Base-by-base conservation (phyloP, 2,797 vertebrate genomes). In the Schizothorax lantsangensis region DNA sequence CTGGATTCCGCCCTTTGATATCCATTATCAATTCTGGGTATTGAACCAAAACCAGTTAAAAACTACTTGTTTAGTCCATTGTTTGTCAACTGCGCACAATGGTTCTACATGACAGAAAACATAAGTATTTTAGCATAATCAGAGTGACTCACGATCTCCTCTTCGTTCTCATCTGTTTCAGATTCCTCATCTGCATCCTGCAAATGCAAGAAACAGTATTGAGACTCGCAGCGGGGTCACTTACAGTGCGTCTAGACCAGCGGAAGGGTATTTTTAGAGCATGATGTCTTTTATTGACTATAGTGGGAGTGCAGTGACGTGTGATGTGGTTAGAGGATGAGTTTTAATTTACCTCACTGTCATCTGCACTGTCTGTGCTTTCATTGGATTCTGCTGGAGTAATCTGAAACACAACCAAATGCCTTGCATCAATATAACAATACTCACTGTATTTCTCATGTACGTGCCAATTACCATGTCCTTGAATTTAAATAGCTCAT, bases 331-430 rank as follows among this genome's bases (percentile, higher is more conserved):
- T 10, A 36, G 3, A 83, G 36, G 49, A 83, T 79, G 40, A 82
- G 64, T 84, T 10, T 36, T 66, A 4, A 81, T 91, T 92, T 88
- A 95, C 95, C 94, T 93, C 80, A 5, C 87, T 88, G 73, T 94
- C 93, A 15, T 94, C 93, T 71, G 93, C 93, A 68, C 85, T 88
- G 14, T 93, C 92, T 15, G 89, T 15, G 86, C 92, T 95, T 85
- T 95, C 95, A 2, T 95, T 93, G 12, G 94, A 95, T 3, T 90
- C 85, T 19, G 89, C 62, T 30, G 89, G 84, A 15, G 88, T 19
- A 1, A 78, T 84, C 95, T 96, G 89, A 71, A 90, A 90, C 17
- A 75, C 73, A 84, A 84, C 19, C 49, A 45, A 43, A 82, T 23
- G 10, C 21, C 36, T 59, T 33, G 87, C 36, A 74, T 62, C 47